Base-by-base conservation (phyloP, 2,113 vertebrate genomes). In the Zapus hudsonius region DNA sequence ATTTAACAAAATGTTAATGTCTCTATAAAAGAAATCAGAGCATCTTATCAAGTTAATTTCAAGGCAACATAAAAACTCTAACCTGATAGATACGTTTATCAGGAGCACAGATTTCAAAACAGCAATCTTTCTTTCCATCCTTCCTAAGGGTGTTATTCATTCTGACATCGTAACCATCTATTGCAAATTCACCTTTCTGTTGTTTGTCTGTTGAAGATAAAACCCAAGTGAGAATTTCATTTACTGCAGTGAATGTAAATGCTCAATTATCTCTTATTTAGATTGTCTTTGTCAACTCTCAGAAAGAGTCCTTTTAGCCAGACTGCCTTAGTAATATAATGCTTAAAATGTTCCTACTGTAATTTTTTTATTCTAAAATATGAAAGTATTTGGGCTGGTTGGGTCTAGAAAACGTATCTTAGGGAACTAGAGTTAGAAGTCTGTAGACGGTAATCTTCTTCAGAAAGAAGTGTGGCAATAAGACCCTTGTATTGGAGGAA, bases 31-130 rank as follows among this genome's bases (percentile, higher is more conserved):
- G 96, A 94, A 98, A 98, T 89, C 90, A 96, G 96, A 96, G 96
- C 83, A 2, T 97, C 97, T 98, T 98, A 98, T 98, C 98, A 98
- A 97, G 97, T 97, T 98, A 96, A 98, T 98, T 98, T 97, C 95
- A 97, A 98, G 96, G 91, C 94, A 94, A 97, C 95, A 94, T 96
- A 95, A 96, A 97, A 88, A 96, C 93, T 97, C 97, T 40, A 97
- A 99, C 99, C 99, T 99, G 99, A 98, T 99, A 99, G 97, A 98
- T 96, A 89, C 99, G 98, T 97, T 99, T 99, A 98, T 99, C 99
- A 81, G 99, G 98, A 98, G 99, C 99, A 0, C 98, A 98, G 96
- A 99, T 98, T 98, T 99, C 99, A 97, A 99, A 99, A 98, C 99
- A 99, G 96, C 98, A 99, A 97, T 99, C 99, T 96, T 99, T 99